Base-by-base conservation (phyloP, 1,140 invertebrate genomes). In the Ips typographus region DNA sequence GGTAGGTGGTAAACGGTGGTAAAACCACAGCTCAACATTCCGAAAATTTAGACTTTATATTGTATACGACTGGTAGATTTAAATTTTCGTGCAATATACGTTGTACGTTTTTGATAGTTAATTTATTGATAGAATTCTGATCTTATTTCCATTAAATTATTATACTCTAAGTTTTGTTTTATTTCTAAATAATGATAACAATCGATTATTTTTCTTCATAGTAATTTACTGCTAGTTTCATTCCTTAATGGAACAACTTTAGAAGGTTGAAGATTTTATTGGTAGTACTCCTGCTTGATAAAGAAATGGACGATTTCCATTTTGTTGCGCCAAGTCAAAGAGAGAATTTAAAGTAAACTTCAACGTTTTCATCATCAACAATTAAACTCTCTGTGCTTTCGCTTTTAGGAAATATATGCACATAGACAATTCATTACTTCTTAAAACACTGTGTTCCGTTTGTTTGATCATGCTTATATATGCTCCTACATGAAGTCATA, bases 31-130 rank as follows among this genome's bases (percentile, higher is more conserved):
- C 66, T 72, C 63, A 69, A 74, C 71, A 75, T 73, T 75, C 72
- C 71, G 59, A 72, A 59, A 73, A 42, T 63, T 67, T 76, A 76
- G 75, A 75, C 75, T 77, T 77, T 76, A 69, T 65, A 36, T 74
- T 63, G 74, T 77, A 77, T 77, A 76, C 75, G 75, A 77, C 72
- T 75, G 71, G 76, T 77, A 75, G 72, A 59, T 64, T 65, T 73
- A 65, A 62, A 70, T 73, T 67, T 74, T 75, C 62, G 76, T 77
- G 76, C 76, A 77, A 77, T 77, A 77, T 56, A 40, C 53, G 53
- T 56, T 39, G 57, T 73, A 66, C 57, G 69, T 75, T 72, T 76
- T 72, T 22, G 65, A 75, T 74, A 71, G 66, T 68, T 72, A 73
- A 72, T 56, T 68, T 71, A 75, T 76, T 76, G 68, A 72, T 76